Evolutionary conservation across 53 echinoderm and acorn worm genomes (phyloP).

Genomic region (Glandiceps talaboti): DNA sequence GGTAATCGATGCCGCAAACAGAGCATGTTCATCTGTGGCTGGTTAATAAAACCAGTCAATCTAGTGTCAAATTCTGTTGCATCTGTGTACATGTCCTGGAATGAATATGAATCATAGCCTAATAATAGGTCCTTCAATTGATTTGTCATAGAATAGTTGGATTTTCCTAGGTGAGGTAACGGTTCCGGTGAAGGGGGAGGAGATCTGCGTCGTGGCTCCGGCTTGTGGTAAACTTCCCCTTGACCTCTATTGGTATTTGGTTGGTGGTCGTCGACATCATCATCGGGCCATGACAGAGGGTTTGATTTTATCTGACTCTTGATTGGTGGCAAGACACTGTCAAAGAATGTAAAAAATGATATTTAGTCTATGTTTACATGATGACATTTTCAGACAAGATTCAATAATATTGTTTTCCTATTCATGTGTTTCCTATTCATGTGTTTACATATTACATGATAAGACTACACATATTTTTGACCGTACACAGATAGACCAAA

Average conservation of each 20-base stretch:
- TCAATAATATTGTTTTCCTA: too few species aligned
- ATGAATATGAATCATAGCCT: constrained; percentile 57
- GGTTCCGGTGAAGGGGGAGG: constrained; percentile 14
- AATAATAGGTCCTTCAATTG: constrained; percentile 42
- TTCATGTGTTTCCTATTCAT: too few species aligned
- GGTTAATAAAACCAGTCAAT: constrained; percentile 62
- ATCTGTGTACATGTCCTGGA: constrained; percentile 92
- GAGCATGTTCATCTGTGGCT: constrained; percentile 80
- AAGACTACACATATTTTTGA: too few species aligned
- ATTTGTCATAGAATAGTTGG: constrained; percentile 29
- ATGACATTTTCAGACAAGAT: too few species aligned
- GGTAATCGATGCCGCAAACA: constrained; percentile 65
- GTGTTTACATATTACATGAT: too few species aligned
- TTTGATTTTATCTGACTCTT: constrained; percentile 5
- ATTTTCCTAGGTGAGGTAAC: constrained; percentile 14
- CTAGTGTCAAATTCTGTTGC: constrained; percentile 77
- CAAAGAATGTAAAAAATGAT: not conserved
- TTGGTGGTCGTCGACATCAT: too few species aligned
- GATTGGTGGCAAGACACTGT: constrained; percentile 47
- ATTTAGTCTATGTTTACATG: too few species aligned
- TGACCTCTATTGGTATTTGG: not conserved
- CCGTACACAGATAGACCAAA: too few species aligned
- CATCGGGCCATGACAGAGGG: not conserved
- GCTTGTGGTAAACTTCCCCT: not conserved
- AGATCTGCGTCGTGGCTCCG: not conserved